Conservation (phyloP, 2,113 vertebrate species). For the Myxocyprinus asiaticus region DNA sequence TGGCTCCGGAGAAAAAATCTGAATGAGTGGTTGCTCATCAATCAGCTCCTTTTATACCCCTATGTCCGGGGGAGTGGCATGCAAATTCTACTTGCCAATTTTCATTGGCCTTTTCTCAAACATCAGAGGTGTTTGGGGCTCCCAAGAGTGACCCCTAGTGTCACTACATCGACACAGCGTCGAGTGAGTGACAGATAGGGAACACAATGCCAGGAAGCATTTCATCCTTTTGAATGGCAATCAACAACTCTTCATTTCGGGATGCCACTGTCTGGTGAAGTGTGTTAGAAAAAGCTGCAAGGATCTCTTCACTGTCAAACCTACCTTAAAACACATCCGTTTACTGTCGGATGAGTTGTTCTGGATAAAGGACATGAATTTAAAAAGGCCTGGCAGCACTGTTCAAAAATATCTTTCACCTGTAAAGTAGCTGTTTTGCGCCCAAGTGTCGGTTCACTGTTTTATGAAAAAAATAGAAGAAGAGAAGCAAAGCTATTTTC, state of each 20-base stretch:
- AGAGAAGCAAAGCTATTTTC: conserved; percentile 23
- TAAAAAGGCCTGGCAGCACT: conserved; percentile 33
- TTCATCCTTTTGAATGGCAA: not conserved
- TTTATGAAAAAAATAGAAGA: too few relatives aligned
- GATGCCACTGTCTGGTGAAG: not conserved
- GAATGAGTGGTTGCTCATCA: too few relatives aligned
- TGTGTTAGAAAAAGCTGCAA: conserved; percentile 22
- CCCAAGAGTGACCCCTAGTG: too few relatives aligned
- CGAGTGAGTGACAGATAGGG: too few relatives aligned
- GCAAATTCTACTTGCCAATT: too few relatives aligned
- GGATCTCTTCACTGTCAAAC: conserved; percentile 26
- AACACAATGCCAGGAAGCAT: not conserved
- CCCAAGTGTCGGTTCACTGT: too few relatives aligned
- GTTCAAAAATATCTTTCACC: conserved; percentile 45
- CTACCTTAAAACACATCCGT: conserved; percentile 17
- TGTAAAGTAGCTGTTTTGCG: conserved; percentile 16
- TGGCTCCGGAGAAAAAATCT: too few relatives aligned
- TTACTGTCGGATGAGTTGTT: not conserved
- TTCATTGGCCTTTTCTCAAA: too few relatives aligned
- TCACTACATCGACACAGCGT: too few relatives aligned
- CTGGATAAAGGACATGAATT: conserved; percentile 38
- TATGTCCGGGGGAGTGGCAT: too few relatives aligned
- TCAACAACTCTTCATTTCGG: conserved; percentile 14
- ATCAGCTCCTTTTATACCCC: too few relatives aligned
- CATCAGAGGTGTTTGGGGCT: too few relatives aligned